phyloP scores from a whole-genome alignment of 2,797 vertebrate genomes.

The Melanotaenia pygmaea region DNA sequence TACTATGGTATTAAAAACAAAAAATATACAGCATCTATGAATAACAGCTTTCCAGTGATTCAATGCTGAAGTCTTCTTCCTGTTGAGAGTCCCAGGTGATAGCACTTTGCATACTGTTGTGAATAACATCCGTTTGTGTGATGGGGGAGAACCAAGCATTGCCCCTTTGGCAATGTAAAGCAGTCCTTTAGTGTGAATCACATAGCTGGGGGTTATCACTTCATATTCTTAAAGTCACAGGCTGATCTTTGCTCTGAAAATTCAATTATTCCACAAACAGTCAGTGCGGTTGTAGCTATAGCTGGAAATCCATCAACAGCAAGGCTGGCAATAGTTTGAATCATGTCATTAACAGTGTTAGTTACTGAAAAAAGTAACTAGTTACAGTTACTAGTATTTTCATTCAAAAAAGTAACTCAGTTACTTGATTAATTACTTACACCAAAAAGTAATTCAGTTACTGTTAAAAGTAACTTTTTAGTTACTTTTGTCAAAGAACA shows the following conservation, averaged over 20 bases:
- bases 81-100: slow-evolving; percentile 81
- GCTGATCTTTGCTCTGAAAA: slow-evolving; percentile 71
- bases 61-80: slow-evolving; percentile 73
- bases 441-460: no score
- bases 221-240: slow-evolving; percentile 77
- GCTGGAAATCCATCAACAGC: slow-evolving; percentile 57
- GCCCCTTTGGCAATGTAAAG: slow-evolving; percentile 85
- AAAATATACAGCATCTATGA: slow-evolving; percentile 72
- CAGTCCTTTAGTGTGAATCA: slow-evolving; percentile 82
- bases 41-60: slow-evolving; percentile 81
- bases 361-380: no score
- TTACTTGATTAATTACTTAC: no score
- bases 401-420: no score
- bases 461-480: no score
- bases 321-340: slow-evolving; percentile 28
- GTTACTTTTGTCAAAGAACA: no score
- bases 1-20: slow-evolving; percentile 67
- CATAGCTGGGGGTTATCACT: slow-evolving; percentile 79
- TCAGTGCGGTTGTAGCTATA: slow-evolving; percentile 50
- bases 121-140: slow-evolving; percentile 81
- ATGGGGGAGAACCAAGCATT: slow-evolving; percentile 71
- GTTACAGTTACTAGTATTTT: no score
- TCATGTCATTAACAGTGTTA: neutral
- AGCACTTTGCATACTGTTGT: slow-evolving; percentile 83
- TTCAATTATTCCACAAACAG: slow-evolving; percentile 68